These are phyloP conservation scores for Tachycineta bicolor DNA, from an alignment of 2,113 vertebrate genomes.

Conservation along the genomic window DNA sequence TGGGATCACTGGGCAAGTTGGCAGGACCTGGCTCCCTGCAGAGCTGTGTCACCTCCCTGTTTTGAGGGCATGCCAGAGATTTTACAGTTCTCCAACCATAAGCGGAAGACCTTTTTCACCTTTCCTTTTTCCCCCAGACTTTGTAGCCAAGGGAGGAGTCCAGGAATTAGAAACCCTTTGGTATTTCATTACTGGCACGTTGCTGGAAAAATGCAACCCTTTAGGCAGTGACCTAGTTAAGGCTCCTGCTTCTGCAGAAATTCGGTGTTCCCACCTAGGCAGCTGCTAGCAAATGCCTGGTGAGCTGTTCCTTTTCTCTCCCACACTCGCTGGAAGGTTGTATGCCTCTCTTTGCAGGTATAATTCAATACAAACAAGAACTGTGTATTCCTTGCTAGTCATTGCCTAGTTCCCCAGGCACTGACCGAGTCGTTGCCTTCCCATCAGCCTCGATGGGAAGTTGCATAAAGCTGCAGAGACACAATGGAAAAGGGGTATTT, in stretches of 20 bases:
- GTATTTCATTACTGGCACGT: not conserved
- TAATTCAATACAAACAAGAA: not conserved
- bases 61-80: not conserved
- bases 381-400: not conserved
- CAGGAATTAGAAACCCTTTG: not conserved
- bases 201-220: not conserved
- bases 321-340: not conserved
- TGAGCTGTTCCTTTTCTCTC: not conserved
- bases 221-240: not conserved
- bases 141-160: rapidly evolving
- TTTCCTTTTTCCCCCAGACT: not conserved
- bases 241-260: not conserved
- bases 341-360: not conserved
- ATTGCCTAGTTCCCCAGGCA: not conserved
- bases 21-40: not conserved
- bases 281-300: not conserved
- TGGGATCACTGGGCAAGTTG: not conserved
- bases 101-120: not conserved
- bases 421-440: not conserved
- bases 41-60: not conserved
- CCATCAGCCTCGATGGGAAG: not conserved
- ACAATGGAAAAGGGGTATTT: conserved; percentile 15
- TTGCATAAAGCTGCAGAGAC: not conserved
- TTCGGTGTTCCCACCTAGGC: not conserved
- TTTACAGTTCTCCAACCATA: not conserved